Conservation (phyloP, 2,888 invertebrate genomes). For the Acheta domesticus region DNA sequence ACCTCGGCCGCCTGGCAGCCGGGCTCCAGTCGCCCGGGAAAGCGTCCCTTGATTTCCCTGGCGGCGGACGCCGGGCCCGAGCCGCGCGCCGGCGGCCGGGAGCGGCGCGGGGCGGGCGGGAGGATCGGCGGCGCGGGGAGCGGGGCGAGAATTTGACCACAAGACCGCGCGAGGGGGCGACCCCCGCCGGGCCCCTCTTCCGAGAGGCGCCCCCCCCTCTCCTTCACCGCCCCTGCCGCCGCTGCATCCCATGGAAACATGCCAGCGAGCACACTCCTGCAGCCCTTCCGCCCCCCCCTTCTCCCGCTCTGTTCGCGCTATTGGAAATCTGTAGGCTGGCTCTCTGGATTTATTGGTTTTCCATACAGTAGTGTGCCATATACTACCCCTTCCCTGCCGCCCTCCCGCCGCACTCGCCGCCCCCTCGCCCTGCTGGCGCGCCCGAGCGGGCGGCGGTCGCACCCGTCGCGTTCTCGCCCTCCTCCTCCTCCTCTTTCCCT, state of each 20-base stretch:
- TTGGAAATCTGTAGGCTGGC: conserved; percentile 36
- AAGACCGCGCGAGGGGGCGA: conserved; percentile 3
- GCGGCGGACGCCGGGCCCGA: not conserved
- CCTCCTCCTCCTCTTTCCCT: not conserved
- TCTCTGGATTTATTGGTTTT: conserved; percentile 37
- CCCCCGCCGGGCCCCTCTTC: not conserved
- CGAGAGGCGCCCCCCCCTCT: not conserved
- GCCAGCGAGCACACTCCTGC: conserved; percentile 26
- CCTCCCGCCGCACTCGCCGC: not conserved
- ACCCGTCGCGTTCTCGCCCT: conserved; percentile 23
- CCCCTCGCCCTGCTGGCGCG: not conserved
- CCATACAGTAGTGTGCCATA: conserved; percentile 35
- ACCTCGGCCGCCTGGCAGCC: conserved; percentile 5
- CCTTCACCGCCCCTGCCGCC: not conserved
- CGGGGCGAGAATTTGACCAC: conserved; percentile 23
- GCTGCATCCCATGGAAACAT: conserved; percentile 32
- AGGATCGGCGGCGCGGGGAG: not conserved
- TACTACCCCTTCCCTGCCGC: conserved; percentile 12
- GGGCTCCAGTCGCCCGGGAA: conserved; percentile 5
- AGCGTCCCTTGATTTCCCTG: conserved; percentile 18
- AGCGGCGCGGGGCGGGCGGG: no score
- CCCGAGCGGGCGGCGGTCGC: conserved; percentile 19
- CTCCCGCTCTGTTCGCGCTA: conserved; percentile 30
- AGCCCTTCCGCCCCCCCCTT: conserved; percentile 20
- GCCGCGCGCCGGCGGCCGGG: not conserved